Evolutionary conservation across 2,113 vertebrate genomes (phyloP).

Genomic region (Eudyptes chrysolophus): DNA sequence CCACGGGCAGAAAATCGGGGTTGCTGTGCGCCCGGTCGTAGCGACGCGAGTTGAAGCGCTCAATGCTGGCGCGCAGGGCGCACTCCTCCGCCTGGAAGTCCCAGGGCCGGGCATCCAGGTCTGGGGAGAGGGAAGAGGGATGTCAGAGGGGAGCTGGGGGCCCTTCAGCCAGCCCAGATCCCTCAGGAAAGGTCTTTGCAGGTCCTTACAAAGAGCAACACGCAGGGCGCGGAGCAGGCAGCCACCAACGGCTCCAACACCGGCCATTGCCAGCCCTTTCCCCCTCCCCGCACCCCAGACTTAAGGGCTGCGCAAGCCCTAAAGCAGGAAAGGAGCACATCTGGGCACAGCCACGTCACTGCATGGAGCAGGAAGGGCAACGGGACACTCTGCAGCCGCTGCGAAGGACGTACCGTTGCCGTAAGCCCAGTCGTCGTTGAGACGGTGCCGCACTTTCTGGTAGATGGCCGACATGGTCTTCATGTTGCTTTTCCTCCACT

Average conservation of each 20-base stretch:
- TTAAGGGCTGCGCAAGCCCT: neutral
- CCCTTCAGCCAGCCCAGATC: rapidly evolving
- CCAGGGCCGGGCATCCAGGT: slow-evolving; percentile 96
- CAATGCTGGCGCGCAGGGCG: slow-evolving; percentile 93
- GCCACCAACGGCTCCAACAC: neutral
- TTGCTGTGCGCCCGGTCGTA: slow-evolving; percentile 91
- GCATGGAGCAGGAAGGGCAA: rapidly evolving
- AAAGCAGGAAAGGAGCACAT: neutral
- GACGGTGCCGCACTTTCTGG: slow-evolving; percentile 96
- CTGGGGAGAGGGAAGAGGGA: slow-evolving; percentile 50
- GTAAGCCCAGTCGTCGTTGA: slow-evolving; percentile 97
- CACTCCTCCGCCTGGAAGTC: slow-evolving; percentile 99
- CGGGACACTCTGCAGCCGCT: neutral
- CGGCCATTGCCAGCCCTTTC: neutral
- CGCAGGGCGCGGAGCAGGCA: rapidly evolving
- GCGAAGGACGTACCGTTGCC: slow-evolving; percentile 82
- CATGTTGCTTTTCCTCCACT: slow-evolving; percentile 99
- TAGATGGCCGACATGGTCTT: slow-evolving; percentile 99
- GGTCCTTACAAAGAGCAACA: neutral
- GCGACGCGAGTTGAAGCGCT: slow-evolving; percentile 94
- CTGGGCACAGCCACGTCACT: rapidly evolving
- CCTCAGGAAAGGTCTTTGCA: neutral
- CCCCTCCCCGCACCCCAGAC: neutral
- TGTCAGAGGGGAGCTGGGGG: neutral
- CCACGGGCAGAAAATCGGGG: slow-evolving; percentile 93